Evolutionary conservation across 2,888 invertebrate species (phyloP), one percentile per base, ranked within the genome.

Genomic region (Orthosia cruda): DNA sequence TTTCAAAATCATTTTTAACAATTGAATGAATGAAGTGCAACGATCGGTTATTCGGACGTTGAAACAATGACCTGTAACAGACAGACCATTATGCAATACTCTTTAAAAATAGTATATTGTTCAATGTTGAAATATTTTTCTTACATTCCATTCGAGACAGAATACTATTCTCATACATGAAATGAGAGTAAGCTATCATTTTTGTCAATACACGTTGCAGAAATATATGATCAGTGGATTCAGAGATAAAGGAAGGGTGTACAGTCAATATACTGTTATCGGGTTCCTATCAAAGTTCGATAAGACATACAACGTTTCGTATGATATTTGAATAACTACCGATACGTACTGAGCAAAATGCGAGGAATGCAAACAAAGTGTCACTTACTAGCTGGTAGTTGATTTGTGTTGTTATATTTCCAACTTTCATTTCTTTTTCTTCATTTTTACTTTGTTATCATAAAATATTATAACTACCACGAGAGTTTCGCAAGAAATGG

Each of bases 101-200:
- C 11, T 65, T 18, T 77, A 54, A 58, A 70, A 78, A 82, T 77
- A 80, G 45, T 77, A 16, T 32, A 77, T 50, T 67, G 67, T 59
- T 77, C 49, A 52, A 18, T 58, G 52, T 49, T 77, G 52, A 57
- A 68, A 15, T 16, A 61, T 66, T 64, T 58, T 81, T 73, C 40
- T 58, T 40, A 66, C 26, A 67, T 74, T 71, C 47, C 57, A 70
- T 40, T n/a, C 16, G 54, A 40, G 13, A 61, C 57, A 49, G 18
- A 64, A 40, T 50, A n/a, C 61, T 32, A 20, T 54, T 69, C 18
- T 32, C 47, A 12, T 40, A 49, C 4, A 9, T 12, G 40, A 49
- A 5, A 15, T 12, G 40, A 32, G 18, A 70, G 54, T 32, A 58
- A 50, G 45, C n/a, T 66, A 20, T 74, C 32, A 50, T 32, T 16